phyloP scores from a whole-genome alignment of 2,797 vertebrate species.

The Okamejei kenojei region DNA sequence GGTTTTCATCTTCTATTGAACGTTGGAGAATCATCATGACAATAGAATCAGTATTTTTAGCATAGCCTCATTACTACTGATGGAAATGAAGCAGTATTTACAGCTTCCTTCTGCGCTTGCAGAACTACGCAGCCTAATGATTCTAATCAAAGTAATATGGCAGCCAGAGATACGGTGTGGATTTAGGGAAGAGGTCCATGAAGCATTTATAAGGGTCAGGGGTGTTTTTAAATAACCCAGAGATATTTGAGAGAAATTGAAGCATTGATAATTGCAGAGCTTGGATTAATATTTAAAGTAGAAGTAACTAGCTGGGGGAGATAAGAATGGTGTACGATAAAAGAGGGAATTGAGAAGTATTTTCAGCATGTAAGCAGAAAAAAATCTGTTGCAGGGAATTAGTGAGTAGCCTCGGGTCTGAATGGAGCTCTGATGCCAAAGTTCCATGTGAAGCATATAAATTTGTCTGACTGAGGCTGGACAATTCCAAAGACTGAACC shows the following conservation, averaged over 20 bases:
- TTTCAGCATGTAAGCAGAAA: constrained; percentile 24
- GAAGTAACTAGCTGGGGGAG: constrained; percentile 33
- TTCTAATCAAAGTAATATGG: constrained; percentile 21
- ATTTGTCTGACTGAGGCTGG: constrained; percentile 1
- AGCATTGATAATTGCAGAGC: constrained; percentile 36
- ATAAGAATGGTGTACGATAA: background rate
- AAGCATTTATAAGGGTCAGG: constrained; percentile 32
- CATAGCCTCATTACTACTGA: constrained; percentile 5
- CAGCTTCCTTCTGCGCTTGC: background rate
- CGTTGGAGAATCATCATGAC: background rate
- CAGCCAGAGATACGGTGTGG: background rate
- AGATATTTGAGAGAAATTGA: constrained; percentile 28
- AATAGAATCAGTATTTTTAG: constrained; percentile 21
- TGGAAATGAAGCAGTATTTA: constrained; percentile 2
- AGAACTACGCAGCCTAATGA: background rate
- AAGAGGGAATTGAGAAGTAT: constrained; percentile 12
- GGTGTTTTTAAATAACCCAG: constrained; percentile 33
- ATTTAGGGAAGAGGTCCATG: constrained; percentile 23
- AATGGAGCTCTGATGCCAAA: constrained; percentile 11
- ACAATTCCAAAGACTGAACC: background rate
- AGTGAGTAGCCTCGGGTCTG: background rate
- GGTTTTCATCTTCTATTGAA: background rate
- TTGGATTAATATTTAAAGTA: constrained; percentile 38
- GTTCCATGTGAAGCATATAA: constrained; percentile 26
- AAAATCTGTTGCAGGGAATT: constrained; percentile 25